These are phyloP conservation scores for Trichopoda pennipes DNA, from an alignment of 2,888 invertebrate species.

Conservation along the genomic window DNA sequence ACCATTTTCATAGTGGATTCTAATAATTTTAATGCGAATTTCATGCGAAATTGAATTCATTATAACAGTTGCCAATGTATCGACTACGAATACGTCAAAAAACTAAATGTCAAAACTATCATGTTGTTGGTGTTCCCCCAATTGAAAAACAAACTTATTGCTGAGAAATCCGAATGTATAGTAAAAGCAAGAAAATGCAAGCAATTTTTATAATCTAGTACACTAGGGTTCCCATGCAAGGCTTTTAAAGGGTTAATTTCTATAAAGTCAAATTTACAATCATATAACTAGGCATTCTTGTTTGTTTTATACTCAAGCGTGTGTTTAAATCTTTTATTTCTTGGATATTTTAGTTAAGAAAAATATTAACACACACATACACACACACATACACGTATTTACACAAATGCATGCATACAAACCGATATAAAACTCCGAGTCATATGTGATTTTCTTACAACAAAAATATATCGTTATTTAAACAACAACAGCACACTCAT, in stretches of 20 bases:
- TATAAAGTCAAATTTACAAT: conserved; percentile 20
- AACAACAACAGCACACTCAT: conserved; percentile 18
- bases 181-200: not conserved
- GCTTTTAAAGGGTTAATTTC: conserved; percentile 30
- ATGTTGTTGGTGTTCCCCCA: no score
- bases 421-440: not conserved
- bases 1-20: no score
- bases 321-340: conserved; percentile 38
- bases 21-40: no score
- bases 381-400: not conserved
- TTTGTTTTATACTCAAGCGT: conserved; percentile 11
- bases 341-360: conserved; percentile 48
- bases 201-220: not conserved
- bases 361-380: conserved; percentile 9
- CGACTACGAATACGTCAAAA: no score
- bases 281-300: conserved; percentile 5
- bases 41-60: no score
- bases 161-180: no score
- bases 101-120: no score
- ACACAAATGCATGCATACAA: no score
- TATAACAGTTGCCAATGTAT: no score
- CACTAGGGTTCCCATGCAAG: not conserved
- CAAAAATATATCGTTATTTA: conserved; percentile 41
- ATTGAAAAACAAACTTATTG: no score
- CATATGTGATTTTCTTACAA: conserved; percentile 36